Evolutionary conservation across 2,888 invertebrate genomes (phyloP), one percentile per base, ranked within the genome.

Genomic region (Mimumesa dahlbomi): DNA sequence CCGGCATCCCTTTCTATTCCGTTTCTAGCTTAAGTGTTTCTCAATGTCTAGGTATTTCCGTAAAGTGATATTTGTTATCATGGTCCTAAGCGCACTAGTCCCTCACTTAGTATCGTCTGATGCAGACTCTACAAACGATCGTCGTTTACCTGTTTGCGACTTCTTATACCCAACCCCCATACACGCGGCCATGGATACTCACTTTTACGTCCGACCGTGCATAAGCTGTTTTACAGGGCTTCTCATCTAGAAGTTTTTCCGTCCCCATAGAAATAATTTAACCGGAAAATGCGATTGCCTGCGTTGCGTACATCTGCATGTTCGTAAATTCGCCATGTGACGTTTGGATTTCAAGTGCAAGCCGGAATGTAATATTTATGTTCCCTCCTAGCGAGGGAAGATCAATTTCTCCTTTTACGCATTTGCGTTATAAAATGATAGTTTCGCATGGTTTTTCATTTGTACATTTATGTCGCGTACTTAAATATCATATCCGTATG

Each of bases 1-100:
- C 7, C 19, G 6, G 5, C 29, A n/a, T 53, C 48, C n/a, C 14
- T 21, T 48, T 54, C 22, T 31, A 18, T 48, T 63, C 18, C 18
- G 11, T 34, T 40, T 19, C 0, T 31, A 54, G 18, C 29, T 45
- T 69, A 70, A 74, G 61, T 58, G 74, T 74, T 65, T 70, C 69
- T 57, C 74, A 58, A 75, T 66, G 40, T 66, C 53, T 42, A 38
- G 5, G 57, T 21, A n/a, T 38, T 50, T 36, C n/a, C 36, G 22
- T 11, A 29, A 54, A 70, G 42, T 40, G 50, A 56, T 70, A 70
- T 46, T 50, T 50, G 58, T 74, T 74, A 46, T 54, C 49, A 13
- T 25, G 49, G 9, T 18, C 25, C 59, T 56, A 63, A 58, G 59
- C 48, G 42, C 29, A 1, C 22, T 14, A 43, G 52, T 62, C 38